Evolutionary conservation across 2,797 vertebrate species (phyloP).

Genomic region (Podarcis siculus): DNA sequence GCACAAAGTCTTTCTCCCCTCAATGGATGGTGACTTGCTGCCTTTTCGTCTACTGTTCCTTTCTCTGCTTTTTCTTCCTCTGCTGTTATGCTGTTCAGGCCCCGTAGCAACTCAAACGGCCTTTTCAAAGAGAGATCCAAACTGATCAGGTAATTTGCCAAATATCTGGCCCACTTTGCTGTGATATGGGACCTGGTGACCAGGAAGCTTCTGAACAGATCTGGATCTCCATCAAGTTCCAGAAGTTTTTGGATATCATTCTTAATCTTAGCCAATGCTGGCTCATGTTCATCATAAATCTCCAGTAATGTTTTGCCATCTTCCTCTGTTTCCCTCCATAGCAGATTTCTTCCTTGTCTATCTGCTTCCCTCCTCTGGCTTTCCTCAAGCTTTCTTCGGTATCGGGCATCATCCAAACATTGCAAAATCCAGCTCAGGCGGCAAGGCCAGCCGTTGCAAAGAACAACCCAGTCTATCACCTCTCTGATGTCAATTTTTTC

Average conservation of each 20-base stretch:
- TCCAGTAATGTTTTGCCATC: slow-evolving; percentile 69
- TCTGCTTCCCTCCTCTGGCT: too few species aligned
- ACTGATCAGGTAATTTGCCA: slow-evolving; percentile 76
- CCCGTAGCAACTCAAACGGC: slow-evolving; percentile 79
- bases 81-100: slow-evolving; percentile 47
- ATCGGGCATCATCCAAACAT: slow-evolving; percentile 80
- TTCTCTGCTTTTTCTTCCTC: too few species aligned
- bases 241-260: slow-evolving; percentile 77
- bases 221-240: slow-evolving; percentile 84
- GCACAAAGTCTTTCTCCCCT: too few species aligned
- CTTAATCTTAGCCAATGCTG: slow-evolving; percentile 77
- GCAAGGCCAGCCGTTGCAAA: slow-evolving; percentile 85
- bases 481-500: slow-evolving; percentile 47
- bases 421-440: slow-evolving; percentile 87
- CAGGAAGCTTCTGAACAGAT: slow-evolving; percentile 83
- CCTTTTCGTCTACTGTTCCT: too few species aligned
- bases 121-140: slow-evolving; percentile 79
- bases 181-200: slow-evolving; percentile 72
- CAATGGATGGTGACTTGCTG: too few species aligned
- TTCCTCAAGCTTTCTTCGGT: slow-evolving; percentile 53
- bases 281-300: slow-evolving; percentile 76
- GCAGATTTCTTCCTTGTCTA: background rate
- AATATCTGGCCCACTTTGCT: slow-evolving; percentile 66
- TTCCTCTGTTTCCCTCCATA: slow-evolving; percentile 6
- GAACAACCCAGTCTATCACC: slow-evolving; percentile 82